Percentiles rank a stretch among this genome's conserved stretches.
Evolutionary conservation across 2,113 vertebrate genomes (phyloP).

Genomic region (Fregata magnificens): DNA sequence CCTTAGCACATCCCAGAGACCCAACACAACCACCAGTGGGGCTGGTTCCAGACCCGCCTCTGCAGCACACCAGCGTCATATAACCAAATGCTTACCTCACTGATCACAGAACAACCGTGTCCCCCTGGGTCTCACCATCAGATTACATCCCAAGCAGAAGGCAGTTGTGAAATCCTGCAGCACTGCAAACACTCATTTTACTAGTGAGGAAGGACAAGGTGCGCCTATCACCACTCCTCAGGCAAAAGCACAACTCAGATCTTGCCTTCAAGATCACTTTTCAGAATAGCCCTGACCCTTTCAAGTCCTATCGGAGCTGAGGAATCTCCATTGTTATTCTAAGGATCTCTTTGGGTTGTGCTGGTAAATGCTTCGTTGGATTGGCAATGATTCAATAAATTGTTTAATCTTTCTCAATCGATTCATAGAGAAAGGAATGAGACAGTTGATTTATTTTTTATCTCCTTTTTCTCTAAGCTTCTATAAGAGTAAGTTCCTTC

Average conservation of each 20-base stretch:
- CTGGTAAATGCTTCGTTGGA: not conserved
- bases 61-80: not conserved
- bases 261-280: not conserved
- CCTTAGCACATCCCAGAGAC: not conserved
- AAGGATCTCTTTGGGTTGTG: not conserved
- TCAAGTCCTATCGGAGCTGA: not conserved
- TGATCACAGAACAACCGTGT: not conserved
- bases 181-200: not conserved
- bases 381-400: slow-evolving; percentile 40
- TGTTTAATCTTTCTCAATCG: slow-evolving; percentile 39
- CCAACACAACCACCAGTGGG: not conserved
- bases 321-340: not conserved
- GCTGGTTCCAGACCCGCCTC: not conserved
- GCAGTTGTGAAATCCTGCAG: not conserved
- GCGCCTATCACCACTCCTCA: not conserved
- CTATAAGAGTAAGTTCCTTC: not conserved
- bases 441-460: not conserved
- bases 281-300: not conserved
- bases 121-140: not conserved
- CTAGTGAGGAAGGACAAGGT: not conserved
- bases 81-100: not conserved
- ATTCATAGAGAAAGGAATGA: not conserved
- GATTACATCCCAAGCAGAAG: not conserved
- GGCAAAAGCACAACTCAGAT: not conserved
- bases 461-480: not conserved